phyloP scores from a whole-genome alignment of 2,797 vertebrate genomes.

The Melanotaenia pygmaea region DNA sequence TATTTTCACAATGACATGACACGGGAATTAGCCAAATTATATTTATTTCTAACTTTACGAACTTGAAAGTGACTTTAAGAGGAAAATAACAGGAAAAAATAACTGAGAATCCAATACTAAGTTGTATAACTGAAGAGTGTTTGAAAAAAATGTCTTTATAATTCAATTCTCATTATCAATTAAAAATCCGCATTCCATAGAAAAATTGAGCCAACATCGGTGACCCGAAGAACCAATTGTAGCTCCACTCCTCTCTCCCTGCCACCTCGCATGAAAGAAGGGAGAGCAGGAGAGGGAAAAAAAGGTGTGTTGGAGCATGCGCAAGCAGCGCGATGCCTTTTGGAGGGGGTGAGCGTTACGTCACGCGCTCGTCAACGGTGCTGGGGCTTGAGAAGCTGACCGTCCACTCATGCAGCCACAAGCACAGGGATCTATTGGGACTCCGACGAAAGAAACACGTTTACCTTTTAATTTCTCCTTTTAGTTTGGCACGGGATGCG shows the following conservation, averaged over 20 bases:
- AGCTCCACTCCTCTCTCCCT: conserved; percentile 30
- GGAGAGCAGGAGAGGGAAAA: conserved; percentile 30
- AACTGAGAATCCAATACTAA: neutral
- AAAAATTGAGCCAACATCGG: conserved; percentile 69
- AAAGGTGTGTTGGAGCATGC: conserved; percentile 74
- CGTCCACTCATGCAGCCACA: conserved; percentile 77
- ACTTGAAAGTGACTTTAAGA: neutral
- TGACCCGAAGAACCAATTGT: conserved; percentile 44
- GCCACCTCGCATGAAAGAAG: conserved; percentile 49
- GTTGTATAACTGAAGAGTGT: neutral
- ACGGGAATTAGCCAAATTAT: neutral
- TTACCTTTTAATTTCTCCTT: conserved; percentile 48
- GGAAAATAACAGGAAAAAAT: neutral
- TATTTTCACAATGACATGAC: neutral
- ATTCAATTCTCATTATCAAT: neutral
- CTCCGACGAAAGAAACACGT: conserved; percentile 37
- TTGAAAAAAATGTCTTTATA: neutral
- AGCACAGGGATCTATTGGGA: conserved; percentile 67
- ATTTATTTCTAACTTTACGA: neutral
- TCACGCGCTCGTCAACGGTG: conserved; percentile 76
- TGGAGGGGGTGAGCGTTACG: conserved; percentile 71
- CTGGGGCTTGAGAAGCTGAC: conserved; percentile 64
- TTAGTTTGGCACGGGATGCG: conserved; percentile 53
- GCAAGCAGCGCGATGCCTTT: conserved; percentile 63
- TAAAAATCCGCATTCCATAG: neutral